Evolutionary conservation across 2,113 vertebrate genomes (phyloP).

Genomic region (Paramormyrops kingsleyae): DNA sequence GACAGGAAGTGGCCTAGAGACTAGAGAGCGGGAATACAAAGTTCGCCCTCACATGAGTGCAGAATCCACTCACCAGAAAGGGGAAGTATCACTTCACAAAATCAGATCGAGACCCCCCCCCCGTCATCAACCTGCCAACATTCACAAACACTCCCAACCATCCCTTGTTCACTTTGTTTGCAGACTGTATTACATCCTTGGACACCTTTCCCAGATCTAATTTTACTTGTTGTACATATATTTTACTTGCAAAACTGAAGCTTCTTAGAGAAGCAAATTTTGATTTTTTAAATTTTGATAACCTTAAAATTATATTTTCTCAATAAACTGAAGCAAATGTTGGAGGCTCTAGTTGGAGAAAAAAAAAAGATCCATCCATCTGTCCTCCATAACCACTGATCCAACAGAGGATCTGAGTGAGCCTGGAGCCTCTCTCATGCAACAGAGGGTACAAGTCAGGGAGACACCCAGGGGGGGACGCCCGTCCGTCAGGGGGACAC

Average conservation of each 20-base stretch:
- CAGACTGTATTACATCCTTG: neutral
- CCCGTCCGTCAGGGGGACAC: too few relatives aligned
- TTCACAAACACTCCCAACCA: neutral
- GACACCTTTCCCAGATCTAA: neutral
- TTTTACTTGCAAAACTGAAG: neutral
- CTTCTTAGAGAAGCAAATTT: neutral
- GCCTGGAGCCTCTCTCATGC: neutral
- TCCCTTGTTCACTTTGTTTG: neutral
- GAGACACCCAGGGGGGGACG: neutral
- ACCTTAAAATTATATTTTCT: neutral
- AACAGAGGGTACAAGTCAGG: neutral
- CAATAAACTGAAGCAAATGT: neutral
- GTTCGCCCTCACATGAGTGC: neutral
- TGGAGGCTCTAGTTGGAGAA: neutral
- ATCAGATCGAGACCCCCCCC: neutral
- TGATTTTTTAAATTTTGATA: too few relatives aligned
- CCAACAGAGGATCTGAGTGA: neutral
- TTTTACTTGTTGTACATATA: neutral
- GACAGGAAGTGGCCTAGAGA: neutral
- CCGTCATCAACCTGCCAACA: neutral
- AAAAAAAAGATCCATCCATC: neutral
- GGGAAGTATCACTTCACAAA: neutral
- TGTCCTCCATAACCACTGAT: neutral
- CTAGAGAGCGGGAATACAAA: neutral
- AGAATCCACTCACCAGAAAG: neutral